These are phyloP conservation scores for Chaetodon auriga DNA, from an alignment of 2,113 vertebrate species.

Conservation along the genomic window DNA sequence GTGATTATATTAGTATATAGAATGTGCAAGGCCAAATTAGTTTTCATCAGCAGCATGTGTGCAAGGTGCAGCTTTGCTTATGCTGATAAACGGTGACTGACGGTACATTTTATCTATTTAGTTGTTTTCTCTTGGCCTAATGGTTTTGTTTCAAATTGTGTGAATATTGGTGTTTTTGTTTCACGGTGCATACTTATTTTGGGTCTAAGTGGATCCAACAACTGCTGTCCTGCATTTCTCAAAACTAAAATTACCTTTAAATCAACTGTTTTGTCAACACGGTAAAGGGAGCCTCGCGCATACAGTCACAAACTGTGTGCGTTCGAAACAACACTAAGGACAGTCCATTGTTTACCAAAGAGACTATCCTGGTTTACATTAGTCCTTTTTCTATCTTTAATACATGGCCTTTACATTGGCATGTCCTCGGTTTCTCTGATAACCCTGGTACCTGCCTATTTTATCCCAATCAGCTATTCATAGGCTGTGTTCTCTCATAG, in stretches of 20 bases:
- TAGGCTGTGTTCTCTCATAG: constrained; percentile 56
- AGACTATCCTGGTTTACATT: constrained; percentile 72
- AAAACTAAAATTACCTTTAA: constrained; percentile 50
- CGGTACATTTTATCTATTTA: constrained; percentile 38
- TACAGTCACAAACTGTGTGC: constrained; percentile 41
- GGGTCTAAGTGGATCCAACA: constrained; percentile 28
- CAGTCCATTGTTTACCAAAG: constrained; percentile 77
- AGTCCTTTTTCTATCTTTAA: constrained; percentile 57
- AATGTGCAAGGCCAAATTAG: constrained; percentile 70
- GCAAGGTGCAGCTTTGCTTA: constrained; percentile 64
- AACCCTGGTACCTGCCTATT: constrained; percentile 42
- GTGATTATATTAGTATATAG: constrained; percentile 72
- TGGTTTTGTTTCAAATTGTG: constrained; percentile 49
- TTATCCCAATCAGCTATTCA: constrained; percentile 61
- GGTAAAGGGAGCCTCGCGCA: constrained; percentile 41
- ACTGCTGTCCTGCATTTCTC: constrained; percentile 40
- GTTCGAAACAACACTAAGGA: constrained; percentile 54
- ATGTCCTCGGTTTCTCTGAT: constrained; percentile 56
- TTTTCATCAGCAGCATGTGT: constrained; percentile 72
- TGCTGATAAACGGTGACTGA: constrained; percentile 58
- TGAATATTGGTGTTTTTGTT: constrained; percentile 49
- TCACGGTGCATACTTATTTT: constrained; percentile 17
- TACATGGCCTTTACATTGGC: constrained; percentile 61
- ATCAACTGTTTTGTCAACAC: constrained; percentile 25
- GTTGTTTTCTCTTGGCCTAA: constrained; percentile 48